Evolutionary conservation across 92 coral and sea anemone genomes (phyloP).

Genomic region (Palythoa heliodiscus): DNA sequence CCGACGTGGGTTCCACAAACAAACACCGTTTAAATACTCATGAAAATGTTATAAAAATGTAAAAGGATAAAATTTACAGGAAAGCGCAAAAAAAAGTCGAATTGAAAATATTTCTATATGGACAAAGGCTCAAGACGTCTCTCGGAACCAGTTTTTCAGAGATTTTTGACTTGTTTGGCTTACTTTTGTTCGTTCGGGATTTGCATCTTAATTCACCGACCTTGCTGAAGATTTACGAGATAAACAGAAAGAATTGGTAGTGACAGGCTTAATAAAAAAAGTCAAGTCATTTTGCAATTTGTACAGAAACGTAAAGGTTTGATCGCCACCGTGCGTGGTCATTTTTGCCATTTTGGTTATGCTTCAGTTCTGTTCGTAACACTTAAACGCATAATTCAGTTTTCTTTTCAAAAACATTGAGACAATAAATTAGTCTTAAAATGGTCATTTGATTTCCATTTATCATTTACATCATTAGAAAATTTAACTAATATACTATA

Average conservation of each 20-base stretch:
- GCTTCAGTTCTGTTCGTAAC: too few species aligned
- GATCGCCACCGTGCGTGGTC: neutral
- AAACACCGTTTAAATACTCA: constrained; percentile 11
- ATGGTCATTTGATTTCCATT: neutral
- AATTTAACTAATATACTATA: neutral
- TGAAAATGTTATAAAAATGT: neutral
- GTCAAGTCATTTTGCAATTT: neutral
- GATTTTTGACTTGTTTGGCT: neutral
- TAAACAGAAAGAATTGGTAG: constrained; percentile 4
- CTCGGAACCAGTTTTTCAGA: neutral
- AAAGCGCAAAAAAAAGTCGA: neutral
- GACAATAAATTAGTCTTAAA: neutral
- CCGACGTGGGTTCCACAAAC: constrained; percentile 8
- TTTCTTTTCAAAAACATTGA: neutral
- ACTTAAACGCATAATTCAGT: too few species aligned
- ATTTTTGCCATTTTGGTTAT: too few species aligned
- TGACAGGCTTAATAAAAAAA: constrained; percentile 5
- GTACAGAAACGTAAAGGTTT: neutral
- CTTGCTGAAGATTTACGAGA: constrained; percentile 31
- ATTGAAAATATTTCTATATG: neutral
- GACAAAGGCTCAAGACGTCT: too few species aligned
- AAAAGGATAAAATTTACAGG: too few species aligned
- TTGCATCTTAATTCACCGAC: constrained; percentile 29
- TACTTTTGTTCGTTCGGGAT: neutral
- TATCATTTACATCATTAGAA: neutral